Percentiles rank a stretch among this genome's conserved stretches.
phyloP scores from a whole-genome alignment of 1,140 invertebrate species.

The Formica selysi region DNA sequence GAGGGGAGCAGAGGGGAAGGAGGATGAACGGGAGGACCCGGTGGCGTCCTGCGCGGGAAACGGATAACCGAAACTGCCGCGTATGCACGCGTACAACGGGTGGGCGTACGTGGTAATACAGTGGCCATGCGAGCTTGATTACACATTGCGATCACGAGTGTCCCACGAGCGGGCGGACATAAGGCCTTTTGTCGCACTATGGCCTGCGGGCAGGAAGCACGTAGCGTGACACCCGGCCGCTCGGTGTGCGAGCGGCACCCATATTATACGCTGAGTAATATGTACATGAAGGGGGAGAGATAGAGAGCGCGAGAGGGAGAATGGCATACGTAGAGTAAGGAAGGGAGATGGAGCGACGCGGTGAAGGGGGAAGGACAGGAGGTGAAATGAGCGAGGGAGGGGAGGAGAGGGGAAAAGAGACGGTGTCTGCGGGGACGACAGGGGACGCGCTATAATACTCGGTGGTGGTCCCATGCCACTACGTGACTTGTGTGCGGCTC shows the following conservation, averaged over 20 bases:
- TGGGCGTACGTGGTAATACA: conserved; percentile 79
- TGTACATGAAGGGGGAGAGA: conserved; percentile 67
- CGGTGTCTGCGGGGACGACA: conserved; percentile 40
- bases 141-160: conserved; percentile 85
- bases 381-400: neutral
- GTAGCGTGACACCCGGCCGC: conserved; percentile 84
- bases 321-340: neutral
- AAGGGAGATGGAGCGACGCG: conserved; percentile 14
- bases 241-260: conserved; percentile 77
- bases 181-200: conserved; percentile 84
- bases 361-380: neutral
- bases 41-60: conserved; percentile 71
- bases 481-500: conserved; percentile 81
- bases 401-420: conserved; percentile 7
- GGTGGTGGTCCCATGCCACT: conserved; percentile 79
- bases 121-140: conserved; percentile 83
- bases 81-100: conserved; percentile 71
- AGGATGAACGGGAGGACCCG: conserved; percentile 42
- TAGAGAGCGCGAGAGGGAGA: conserved; percentile 14
- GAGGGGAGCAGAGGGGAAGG: conserved; percentile 2
- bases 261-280: conserved; percentile 81
- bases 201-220: conserved; percentile 86
- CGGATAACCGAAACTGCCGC: conserved; percentile 71
- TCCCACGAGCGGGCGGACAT: conserved; percentile 83
- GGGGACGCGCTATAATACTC: conserved; percentile 80